phyloP scores from a whole-genome alignment of 2,888 invertebrate genomes.

The Trissolcus brochymenae region DNA sequence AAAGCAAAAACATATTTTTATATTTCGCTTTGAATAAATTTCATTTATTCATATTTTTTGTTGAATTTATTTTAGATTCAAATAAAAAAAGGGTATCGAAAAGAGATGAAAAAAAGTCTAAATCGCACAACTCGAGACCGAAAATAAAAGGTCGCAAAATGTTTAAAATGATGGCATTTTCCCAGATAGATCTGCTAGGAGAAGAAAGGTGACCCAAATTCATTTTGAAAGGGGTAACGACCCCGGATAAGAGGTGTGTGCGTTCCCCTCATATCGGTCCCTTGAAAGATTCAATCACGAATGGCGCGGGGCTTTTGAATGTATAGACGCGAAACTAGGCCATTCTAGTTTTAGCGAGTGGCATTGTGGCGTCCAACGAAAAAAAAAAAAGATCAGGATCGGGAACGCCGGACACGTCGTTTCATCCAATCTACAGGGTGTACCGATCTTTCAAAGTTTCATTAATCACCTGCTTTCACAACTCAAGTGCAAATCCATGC shows the following conservation, averaged over 20 bases:
- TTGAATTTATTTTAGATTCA: not conserved
- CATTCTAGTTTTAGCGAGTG: slow-evolving; percentile 48
- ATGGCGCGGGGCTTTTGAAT: slow-evolving; percentile 54
- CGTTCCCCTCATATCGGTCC: slow-evolving; percentile 52
- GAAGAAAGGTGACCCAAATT: slow-evolving; percentile 71
- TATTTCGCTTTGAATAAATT: not conserved
- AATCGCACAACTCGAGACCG: not conserved
- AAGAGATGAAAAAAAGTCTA: too few relatives aligned
- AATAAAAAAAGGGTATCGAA: too few relatives aligned
- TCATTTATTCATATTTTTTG: not conserved
- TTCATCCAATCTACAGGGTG: slow-evolving; percentile 46
- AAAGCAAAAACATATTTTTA: too few relatives aligned
- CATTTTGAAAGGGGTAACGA: slow-evolving; percentile 73
- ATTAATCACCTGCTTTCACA: slow-evolving; percentile 28
- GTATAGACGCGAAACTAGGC: slow-evolving; percentile 51
- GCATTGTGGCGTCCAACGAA: slow-evolving; percentile 24
- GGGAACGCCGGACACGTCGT: slow-evolving; percentile 20
- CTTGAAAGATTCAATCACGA: slow-evolving; percentile 56
- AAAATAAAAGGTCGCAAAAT: not conserved
- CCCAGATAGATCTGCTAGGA: slow-evolving; percentile 39
- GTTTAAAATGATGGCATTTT: slow-evolving; percentile 22
- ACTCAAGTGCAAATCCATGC: not conserved
- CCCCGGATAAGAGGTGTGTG: slow-evolving; percentile 65
- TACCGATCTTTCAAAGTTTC: slow-evolving; percentile 26
- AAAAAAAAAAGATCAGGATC: slow-evolving; percentile 32